Percentiles rank a stretch among this genome's conserved stretches.
These are phyloP conservation scores for Elymnias hypermnestra DNA, from an alignment of 1,140 invertebrate species.

Conservation along the genomic window DNA sequence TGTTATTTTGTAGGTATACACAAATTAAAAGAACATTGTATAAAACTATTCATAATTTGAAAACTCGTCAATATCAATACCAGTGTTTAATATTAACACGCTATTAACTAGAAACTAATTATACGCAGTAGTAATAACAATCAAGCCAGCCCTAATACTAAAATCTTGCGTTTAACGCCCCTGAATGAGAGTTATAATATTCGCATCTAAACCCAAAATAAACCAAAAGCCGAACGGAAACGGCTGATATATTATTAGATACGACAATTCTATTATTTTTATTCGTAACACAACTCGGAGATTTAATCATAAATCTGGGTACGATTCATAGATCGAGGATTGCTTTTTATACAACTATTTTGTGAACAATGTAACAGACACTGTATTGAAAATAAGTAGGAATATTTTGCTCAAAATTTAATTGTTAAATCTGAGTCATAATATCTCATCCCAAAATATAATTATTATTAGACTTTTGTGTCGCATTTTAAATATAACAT, in stretches of 20 bases:
- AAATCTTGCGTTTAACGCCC: constrained; percentile 38
- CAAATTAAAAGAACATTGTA: too few relatives aligned
- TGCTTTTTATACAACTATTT: too few relatives aligned
- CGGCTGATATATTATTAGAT: constrained; percentile 69
- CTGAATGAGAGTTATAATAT: constrained; percentile 60
- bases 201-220: constrained; percentile 68
- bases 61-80: background rate
- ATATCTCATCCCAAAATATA: too few relatives aligned
- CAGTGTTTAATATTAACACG: background rate
- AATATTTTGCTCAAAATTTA: too few relatives aligned
- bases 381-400: too few relatives aligned
- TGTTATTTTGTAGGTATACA: too few relatives aligned
- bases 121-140: constrained; percentile 9
- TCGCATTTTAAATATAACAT: too few relatives aligned
- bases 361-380: too few relatives aligned
- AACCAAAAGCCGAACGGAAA: constrained; percentile 69
- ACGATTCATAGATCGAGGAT: constrained; percentile 51
- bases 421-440: too few relatives aligned
- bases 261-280: constrained; percentile 75
- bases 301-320: constrained; percentile 64
- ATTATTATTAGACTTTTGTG: too few relatives aligned
- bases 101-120: constrained; percentile 16
- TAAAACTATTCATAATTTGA: too few relatives aligned
- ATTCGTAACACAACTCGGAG: constrained; percentile 67
- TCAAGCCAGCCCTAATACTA: constrained; percentile 35